Percentiles rank a stretch among this genome's conserved stretches.
These are phyloP conservation scores for Heliconius aoede DNA, from an alignment of 2,888 invertebrate species.

Conservation along the genomic window DNA sequence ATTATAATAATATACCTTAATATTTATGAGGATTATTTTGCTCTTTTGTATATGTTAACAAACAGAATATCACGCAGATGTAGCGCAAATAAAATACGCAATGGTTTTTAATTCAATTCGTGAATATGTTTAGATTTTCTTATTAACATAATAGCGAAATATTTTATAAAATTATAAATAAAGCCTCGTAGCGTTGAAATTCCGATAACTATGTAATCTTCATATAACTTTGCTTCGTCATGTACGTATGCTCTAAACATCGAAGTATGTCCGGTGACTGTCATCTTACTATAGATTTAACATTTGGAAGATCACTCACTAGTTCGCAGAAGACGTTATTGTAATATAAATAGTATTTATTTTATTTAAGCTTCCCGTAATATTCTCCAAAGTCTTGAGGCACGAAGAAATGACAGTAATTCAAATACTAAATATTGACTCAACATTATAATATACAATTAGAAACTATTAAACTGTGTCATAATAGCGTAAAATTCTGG, in stretches of 20 bases:
- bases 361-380: too few relatives aligned
- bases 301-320: neutral
- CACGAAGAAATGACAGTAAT: neutral
- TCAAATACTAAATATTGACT: neutral
- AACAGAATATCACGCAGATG: neutral
- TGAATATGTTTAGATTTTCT: neutral
- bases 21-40: conserved; percentile 4
- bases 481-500: neutral
- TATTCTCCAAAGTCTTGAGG: too few relatives aligned
- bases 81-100: neutral
- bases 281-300: neutral
- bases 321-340: too few relatives aligned
- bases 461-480: neutral
- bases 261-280: conserved; percentile 7
- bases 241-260: neutral
- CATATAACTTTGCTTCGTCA: neutral
- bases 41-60: neutral
- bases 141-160: neutral
- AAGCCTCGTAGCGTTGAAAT: neutral
- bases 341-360: neutral
- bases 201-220: neutral
- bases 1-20: conserved; percentile 22
- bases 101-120: neutral
- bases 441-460: neutral
- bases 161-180: neutral